A percentile compares a stretch with the other conserved stretches of the same genome.
Conservation (phyloP, 2,888 invertebrate genomes). For the Thereva nobilitata region DNA sequence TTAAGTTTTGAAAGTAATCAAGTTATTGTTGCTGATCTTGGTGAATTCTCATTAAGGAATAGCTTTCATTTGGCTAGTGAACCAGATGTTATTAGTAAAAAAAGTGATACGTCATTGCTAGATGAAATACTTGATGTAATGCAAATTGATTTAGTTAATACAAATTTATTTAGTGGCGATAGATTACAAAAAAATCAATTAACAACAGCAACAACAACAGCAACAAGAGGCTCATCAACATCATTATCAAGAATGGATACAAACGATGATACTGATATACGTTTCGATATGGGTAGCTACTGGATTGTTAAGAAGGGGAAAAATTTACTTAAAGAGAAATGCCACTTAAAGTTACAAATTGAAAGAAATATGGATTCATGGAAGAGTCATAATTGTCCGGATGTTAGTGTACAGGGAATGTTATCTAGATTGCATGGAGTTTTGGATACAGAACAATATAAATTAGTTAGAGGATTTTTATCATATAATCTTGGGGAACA, state of each 20-base stretch:
- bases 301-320: conserved; percentile 60
- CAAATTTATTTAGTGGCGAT: conserved; percentile 69
- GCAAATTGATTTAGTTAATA: conserved; percentile 68
- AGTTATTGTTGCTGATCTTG: conserved; percentile 80
- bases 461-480: conserved; percentile 82
- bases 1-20: conserved; percentile 78
- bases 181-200: conserved; percentile 44
- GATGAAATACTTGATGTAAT: conserved; percentile 65
- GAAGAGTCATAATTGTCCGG: conserved; percentile 66
- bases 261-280: conserved; percentile 40
- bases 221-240: not conserved
- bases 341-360: conserved; percentile 76
- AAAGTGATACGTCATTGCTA: conserved; percentile 42
- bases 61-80: conserved; percentile 69
- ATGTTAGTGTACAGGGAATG: conserved; percentile 82
- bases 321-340: conserved; percentile 79
- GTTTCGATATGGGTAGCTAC: conserved; percentile 53
- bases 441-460: conserved; percentile 83
- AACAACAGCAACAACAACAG: not conserved
- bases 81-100: conserved; percentile 49
- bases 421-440: conserved; percentile 83
- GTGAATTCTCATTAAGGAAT: conserved; percentile 77
- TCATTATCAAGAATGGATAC: not conserved
- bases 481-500: conserved; percentile 88
- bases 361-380: conserved; percentile 78